A percentile compares a stretch with the other conserved stretches of the same genome.
Evolutionary conservation across 2,113 vertebrate species (phyloP).

Genomic region (Pterophyllum scalare): DNA sequence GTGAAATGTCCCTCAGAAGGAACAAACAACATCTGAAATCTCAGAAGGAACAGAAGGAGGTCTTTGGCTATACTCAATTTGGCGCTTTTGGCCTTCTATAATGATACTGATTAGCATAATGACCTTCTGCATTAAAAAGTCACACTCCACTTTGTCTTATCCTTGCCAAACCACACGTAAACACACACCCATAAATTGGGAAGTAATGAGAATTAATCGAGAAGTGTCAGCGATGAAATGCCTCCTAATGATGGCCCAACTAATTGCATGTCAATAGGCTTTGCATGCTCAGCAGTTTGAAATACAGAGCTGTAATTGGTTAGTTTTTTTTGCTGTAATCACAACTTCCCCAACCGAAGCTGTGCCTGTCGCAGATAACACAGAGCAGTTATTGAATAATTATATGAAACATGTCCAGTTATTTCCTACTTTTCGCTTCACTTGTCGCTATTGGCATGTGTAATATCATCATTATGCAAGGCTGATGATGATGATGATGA

Average conservation of each 20-base stretch:
- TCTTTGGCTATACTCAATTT: background rate
- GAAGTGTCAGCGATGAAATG: slow-evolving; percentile 52
- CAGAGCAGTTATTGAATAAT: slow-evolving; percentile 51
- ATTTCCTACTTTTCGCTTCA: slow-evolving; percentile 31
- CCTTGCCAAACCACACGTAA: slow-evolving; percentile 3
- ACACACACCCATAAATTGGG: slow-evolving; percentile 20
- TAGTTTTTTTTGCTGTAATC: slow-evolving; percentile 62
- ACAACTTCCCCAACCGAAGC: slow-evolving; percentile 47
- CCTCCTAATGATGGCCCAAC: slow-evolving; percentile 59
- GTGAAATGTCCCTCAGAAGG: background rate
- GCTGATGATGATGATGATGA: background rate
- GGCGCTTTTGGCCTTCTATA: slow-evolving; percentile 24
- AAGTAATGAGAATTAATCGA: slow-evolving; percentile 72
- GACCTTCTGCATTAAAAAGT: slow-evolving; percentile 50
- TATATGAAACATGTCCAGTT: slow-evolving; percentile 47
- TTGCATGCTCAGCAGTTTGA: slow-evolving; percentile 71
- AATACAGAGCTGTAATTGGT: slow-evolving; percentile 58
- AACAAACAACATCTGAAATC: background rate
- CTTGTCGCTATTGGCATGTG: slow-evolving; percentile 39
- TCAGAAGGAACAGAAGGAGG: background rate
- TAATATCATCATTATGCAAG: slow-evolving; percentile 20
- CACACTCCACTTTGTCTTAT: slow-evolving; percentile 26
- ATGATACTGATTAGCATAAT: slow-evolving; percentile 37
- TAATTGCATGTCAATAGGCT: slow-evolving; percentile 75
- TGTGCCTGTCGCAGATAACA: slow-evolving; percentile 46